Evolutionary conservation across 2,797 vertebrate genomes (phyloP).

Genomic region (Hippocampus kuda): DNA sequence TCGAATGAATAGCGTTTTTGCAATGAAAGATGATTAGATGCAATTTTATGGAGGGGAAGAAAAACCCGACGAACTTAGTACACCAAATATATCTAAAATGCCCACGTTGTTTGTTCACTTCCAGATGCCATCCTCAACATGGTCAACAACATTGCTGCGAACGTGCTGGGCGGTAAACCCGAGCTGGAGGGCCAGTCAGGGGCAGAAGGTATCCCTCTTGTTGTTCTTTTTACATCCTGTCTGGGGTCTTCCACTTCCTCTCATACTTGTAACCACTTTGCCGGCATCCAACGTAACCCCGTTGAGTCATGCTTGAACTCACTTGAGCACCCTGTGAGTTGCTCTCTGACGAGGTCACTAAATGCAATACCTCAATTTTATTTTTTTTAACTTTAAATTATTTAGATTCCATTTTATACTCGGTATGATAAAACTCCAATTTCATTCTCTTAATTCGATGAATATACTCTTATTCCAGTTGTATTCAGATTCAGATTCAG

Average conservation of each 20-base stretch:
- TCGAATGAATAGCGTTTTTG: too few relatives aligned
- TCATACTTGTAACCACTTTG: not conserved
- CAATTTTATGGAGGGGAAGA: too few relatives aligned
- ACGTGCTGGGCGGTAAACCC: conserved; percentile 87
- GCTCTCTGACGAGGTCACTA: too few relatives aligned
- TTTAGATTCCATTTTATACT: too few relatives aligned
- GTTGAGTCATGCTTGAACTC: not conserved
- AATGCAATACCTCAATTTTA: too few relatives aligned
- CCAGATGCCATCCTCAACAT: conserved; percentile 93
- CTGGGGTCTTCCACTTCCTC: not conserved
- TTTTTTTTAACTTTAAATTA: too few relatives aligned
- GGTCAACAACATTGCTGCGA: conserved; percentile 99
- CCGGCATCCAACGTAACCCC: not conserved
- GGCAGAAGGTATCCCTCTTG: conserved; percentile 69
- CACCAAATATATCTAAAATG: not conserved
- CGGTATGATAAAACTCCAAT: too few relatives aligned
- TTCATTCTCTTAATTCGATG: too few relatives aligned
- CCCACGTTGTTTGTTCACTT: conserved; percentile 27
- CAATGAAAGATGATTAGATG: too few relatives aligned
- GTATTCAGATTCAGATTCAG: too few relatives aligned
- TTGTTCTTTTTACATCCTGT: not conserved
- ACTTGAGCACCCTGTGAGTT: too few relatives aligned
- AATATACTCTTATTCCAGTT: too few relatives aligned
- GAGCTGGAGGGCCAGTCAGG: conserved; percentile 67
- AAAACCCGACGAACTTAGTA: not conserved